phyloP scores from a whole-genome alignment of 2,888 invertebrate species.

The Acanthoscelides obtectus region DNA sequence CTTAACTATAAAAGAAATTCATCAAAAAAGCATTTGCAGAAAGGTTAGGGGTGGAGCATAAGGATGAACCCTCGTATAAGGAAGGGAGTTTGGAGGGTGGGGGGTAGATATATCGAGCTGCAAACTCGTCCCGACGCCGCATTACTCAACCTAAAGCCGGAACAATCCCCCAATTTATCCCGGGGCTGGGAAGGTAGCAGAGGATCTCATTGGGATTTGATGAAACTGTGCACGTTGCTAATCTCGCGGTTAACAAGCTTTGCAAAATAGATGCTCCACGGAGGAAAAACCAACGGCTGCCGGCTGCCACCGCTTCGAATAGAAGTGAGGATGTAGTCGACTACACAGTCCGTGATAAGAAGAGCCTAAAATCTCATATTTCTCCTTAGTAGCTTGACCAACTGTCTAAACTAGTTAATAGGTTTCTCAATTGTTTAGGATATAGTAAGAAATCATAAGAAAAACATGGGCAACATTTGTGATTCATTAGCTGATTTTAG shows the following conservation, averaged over 20 bases:
- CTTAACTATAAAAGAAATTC: too few relatives aligned
- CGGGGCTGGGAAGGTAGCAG: slow-evolving; percentile 44
- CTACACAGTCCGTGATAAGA: not conserved
- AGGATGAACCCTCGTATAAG: too few relatives aligned
- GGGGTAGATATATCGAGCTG: slow-evolving; percentile 46
- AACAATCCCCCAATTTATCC: slow-evolving; percentile 50
- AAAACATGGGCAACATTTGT: too few relatives aligned
- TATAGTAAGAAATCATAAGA: too few relatives aligned
- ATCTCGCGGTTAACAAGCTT: slow-evolving; percentile 49
- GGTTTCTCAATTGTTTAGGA: too few relatives aligned
- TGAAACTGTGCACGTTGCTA: slow-evolving; percentile 48
- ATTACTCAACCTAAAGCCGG: slow-evolving; percentile 49
- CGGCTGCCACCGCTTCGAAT: not conserved
- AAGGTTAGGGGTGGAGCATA: too few relatives aligned
- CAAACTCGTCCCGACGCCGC: slow-evolving; percentile 47
- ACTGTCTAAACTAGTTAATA: too few relatives aligned
- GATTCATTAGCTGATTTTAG: too few relatives aligned
- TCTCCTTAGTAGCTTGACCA: too few relatives aligned
- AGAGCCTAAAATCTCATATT: too few relatives aligned
- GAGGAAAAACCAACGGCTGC: not conserved
- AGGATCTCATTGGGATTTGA: slow-evolving; percentile 51
- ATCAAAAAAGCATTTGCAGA: too few relatives aligned
- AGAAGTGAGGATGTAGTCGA: not conserved
- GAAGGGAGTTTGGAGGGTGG: slow-evolving; percentile 7
- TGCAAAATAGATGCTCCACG: slow-evolving; percentile 45